These are phyloP conservation scores for Carcina quercana DNA, from an alignment of 2,888 invertebrate species.

Conservation along the genomic window DNA sequence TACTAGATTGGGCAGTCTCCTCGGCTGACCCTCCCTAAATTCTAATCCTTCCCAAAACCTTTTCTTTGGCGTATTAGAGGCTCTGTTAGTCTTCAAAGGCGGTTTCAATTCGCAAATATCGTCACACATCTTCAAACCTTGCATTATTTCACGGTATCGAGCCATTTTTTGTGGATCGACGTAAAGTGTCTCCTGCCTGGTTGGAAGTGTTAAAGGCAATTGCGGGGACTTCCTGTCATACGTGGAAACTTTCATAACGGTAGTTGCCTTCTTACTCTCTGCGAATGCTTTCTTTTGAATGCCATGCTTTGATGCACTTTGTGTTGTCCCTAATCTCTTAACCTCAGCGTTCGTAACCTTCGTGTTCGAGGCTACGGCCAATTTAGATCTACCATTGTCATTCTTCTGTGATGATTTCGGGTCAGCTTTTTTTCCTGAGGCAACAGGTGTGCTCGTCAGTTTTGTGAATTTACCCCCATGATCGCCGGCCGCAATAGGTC, in stretches of 20 bases:
- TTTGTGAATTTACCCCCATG: too few species aligned
- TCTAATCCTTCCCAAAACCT: too few species aligned
- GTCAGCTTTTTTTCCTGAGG: conserved; percentile 23
- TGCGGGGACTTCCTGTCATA: conserved; percentile 23
- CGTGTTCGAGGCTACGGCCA: too few species aligned
- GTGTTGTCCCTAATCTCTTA: too few species aligned
- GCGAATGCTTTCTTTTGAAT: conserved; percentile 20
- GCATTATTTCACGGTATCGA: conserved; percentile 54
- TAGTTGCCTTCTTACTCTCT: conserved; percentile 30
- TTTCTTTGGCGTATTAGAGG: conserved; percentile 46
- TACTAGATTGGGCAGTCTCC: too few species aligned
- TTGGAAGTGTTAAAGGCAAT: too few species aligned
- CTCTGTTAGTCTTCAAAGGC: conserved; percentile 44
- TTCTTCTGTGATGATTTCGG: conserved; percentile 11
- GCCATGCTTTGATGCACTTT: conserved; percentile 16
- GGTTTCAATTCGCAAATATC: conserved; percentile 35
- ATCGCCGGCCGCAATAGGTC: too few species aligned
- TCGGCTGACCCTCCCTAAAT: too few species aligned
- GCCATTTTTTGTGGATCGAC: conserved; percentile 36
- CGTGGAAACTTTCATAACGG: conserved; percentile 43
- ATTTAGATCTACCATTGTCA: conserved; percentile 11
- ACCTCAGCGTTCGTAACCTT: too few species aligned
- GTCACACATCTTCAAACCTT: conserved; percentile 40
- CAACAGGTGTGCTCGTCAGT: too few species aligned
- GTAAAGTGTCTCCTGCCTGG: neutral